These are phyloP conservation scores for Flexamia atlantica DNA, from an alignment of 2,888 invertebrate genomes.

Conservation along the genomic window DNA sequence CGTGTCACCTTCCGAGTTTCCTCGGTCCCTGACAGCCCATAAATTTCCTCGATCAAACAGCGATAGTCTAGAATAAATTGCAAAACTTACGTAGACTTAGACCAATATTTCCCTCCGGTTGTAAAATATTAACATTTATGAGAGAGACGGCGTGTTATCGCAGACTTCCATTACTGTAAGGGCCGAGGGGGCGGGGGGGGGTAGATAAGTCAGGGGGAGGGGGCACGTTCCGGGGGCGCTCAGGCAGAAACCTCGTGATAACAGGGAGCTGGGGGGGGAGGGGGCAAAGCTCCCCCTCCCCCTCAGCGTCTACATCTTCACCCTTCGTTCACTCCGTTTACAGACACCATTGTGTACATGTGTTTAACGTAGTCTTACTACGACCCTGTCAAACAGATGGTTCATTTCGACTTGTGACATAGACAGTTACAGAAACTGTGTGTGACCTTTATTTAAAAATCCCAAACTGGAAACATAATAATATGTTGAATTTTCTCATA, in stretches of 20 bases:
- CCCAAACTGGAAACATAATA: too few relatives aligned
- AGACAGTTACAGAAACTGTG: neutral
- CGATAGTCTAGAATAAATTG: constrained; percentile 57
- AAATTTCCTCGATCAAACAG: constrained; percentile 53
- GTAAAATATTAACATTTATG: constrained; percentile 64
- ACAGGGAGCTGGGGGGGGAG: constrained; percentile 54
- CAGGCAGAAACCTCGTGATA: constrained; percentile 65
- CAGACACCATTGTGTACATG: constrained; percentile 57
- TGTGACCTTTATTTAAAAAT: too few relatives aligned
- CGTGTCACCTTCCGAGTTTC: constrained; percentile 45
- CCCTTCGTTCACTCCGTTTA: constrained; percentile 48
- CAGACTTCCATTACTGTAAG: constrained; percentile 61
- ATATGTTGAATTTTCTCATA: too few relatives aligned
- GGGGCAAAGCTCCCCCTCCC: constrained; percentile 29
- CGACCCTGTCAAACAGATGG: constrained; percentile 29
- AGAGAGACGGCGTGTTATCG: constrained; percentile 60
- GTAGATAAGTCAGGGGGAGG: constrained; percentile 56
- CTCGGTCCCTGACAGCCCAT: constrained; percentile 45
- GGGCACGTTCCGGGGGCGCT: constrained; percentile 60
- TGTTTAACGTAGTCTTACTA: constrained; percentile 38
- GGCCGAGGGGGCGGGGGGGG: constrained; percentile 55
- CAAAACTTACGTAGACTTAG: constrained; percentile 59
- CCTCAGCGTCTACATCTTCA: constrained; percentile 46
- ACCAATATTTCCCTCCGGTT: constrained; percentile 59
- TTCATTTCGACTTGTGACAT: constrained; percentile 17